Conservation (phyloP, 2,888 invertebrate genomes). For the Tipula confusa region DNA sequence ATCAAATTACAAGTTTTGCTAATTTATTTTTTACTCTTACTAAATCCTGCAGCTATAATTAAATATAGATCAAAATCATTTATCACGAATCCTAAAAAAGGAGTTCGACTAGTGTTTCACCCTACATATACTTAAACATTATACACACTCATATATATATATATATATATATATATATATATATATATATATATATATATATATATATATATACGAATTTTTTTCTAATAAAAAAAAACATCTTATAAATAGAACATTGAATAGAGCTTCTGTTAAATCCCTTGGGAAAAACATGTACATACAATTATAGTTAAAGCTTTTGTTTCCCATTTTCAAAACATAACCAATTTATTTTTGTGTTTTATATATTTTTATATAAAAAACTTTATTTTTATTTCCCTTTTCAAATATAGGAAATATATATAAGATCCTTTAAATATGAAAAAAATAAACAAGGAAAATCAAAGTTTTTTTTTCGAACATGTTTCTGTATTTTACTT, state of each 20-base stretch:
- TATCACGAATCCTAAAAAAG: not conserved
- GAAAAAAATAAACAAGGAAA: not conserved
- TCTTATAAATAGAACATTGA: not conserved
- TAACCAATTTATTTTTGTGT: conserved; percentile 1
- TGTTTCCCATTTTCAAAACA: conserved; percentile 9
- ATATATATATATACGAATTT: not conserved
- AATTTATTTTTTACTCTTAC: no score
- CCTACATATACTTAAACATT: no score
- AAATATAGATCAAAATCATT: not conserved
- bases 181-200: not conserved
- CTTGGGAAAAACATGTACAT: not conserved
- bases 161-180: not conserved
- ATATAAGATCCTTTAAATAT: conserved; percentile 16
- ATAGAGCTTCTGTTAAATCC: not conserved
- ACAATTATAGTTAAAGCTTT: conserved; percentile 12
- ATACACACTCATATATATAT: not conserved
- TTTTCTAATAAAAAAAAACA: not conserved
- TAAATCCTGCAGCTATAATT: no score
- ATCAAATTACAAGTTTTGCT: no score
- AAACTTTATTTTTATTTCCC: conserved; percentile 16
- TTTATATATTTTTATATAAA: not conserved
- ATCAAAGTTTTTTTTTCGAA: not conserved
- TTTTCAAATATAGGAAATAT: not conserved
- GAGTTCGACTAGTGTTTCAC: not conserved
- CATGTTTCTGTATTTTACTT: conserved; percentile 12